Base-by-base conservation (phyloP, 1,140 invertebrate species). In the Caerostris extrusa region DNA sequence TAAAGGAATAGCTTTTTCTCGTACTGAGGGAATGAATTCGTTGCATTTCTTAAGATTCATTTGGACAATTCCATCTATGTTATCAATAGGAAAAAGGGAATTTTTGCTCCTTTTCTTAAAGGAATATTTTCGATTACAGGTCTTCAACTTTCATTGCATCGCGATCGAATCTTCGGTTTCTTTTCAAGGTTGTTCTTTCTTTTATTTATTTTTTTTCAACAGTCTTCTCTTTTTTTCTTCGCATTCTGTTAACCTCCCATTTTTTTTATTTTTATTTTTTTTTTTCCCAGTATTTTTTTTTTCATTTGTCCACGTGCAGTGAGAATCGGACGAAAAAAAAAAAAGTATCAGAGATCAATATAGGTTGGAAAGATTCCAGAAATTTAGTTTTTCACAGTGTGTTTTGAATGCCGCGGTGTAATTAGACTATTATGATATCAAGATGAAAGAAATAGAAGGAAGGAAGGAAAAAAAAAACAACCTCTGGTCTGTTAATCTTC, bases 1-100 rank as follows among this genome's bases (percentile, higher is more conserved):
- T 7, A 69, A 77, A 34, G 61, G 12, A 50, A 77, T 77, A 34
- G 34, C 87, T 71, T 90, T 90, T 50, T 12, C n/a, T 90, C 17
- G 55, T 71, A 69, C 60, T 17, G 12, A 71, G 17, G 19, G 87
- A 90, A 90, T 90, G 87, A 90, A 90, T 71, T 61, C 67, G 82
- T 69, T 90, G 87, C 87, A 90, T 90, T 90, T 56, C 87, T 19
- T 50, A n/a, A 69, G 87, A 90, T 64, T 90, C 87, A 90, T 90
- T 90, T 90, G 87, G 64, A 90, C 87, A 90, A 90, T 90, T 90
- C 87, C 64, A 90, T 90, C 87, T 90, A 90, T 90, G 87, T 90
- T 90, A 90, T 90, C 87, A 90, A 90, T 71, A 83, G 87, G 87
- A 90, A 61, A 56, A 90, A 64, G 60, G 61, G 50, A 90, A 69